phyloP scores from a whole-genome alignment of 1,140 invertebrate genomes.

The Drosophila aff. region DNA sequence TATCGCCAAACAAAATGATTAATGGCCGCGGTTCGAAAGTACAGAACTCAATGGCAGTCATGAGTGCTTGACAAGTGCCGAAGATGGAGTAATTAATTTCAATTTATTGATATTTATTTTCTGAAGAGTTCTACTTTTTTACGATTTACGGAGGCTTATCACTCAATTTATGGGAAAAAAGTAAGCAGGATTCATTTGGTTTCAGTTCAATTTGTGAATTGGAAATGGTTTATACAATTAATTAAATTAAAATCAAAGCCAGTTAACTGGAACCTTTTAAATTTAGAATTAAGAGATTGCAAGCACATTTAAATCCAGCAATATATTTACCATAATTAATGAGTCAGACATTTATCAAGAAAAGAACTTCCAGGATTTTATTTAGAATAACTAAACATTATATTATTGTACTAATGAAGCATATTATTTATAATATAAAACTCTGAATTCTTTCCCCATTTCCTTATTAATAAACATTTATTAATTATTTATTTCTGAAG shows the following conservation, averaged over 20 bases:
- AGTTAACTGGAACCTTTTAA: neutral
- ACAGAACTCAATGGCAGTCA: slow-evolving; percentile 13
- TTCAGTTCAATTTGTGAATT: neutral
- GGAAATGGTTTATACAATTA: neutral
- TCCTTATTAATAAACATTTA: neutral
- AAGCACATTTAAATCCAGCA: neutral
- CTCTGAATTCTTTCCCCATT: neutral
- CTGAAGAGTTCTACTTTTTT: neutral
- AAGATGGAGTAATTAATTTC: slow-evolving; percentile 29
- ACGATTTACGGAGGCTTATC: slow-evolving; percentile 1
- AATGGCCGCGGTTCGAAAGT: slow-evolving; percentile 25
- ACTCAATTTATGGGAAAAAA: neutral
- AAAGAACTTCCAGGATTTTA: neutral
- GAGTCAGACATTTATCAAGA: neutral
- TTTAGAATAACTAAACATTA: neutral
- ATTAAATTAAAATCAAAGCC: neutral
- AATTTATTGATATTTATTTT: slow-evolving; percentile 21
- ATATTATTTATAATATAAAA: neutral
- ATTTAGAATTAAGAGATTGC: neutral
- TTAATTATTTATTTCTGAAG: neutral
- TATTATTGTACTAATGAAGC: no score
- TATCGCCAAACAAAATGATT: slow-evolving; percentile 36
- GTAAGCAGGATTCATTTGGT: neutral
- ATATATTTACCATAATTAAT: neutral
- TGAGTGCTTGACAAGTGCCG: slow-evolving; percentile 25